These are phyloP conservation scores for Chrysotoxum bicinctum DNA, from an alignment of 2,888 invertebrate genomes.

Conservation along the genomic window DNA sequence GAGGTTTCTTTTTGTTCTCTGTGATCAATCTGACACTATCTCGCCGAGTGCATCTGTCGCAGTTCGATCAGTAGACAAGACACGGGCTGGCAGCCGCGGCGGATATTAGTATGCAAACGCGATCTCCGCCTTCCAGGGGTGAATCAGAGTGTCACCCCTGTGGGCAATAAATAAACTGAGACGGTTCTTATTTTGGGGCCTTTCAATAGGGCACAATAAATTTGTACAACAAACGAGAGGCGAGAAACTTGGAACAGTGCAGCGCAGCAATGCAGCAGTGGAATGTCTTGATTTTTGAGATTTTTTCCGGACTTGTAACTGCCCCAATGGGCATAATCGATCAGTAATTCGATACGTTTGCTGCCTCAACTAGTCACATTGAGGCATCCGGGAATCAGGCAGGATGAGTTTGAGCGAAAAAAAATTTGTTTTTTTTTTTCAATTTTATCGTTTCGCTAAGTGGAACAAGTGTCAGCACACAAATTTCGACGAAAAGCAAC, in stretches of 20 bases:
- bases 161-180: constrained; percentile 66
- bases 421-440: constrained; percentile 29
- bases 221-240: constrained; percentile 62
- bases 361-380: background rate
- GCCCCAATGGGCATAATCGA: constrained; percentile 54
- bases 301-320: constrained; percentile 11
- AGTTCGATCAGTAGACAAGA: constrained; percentile 54
- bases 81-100: background rate
- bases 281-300: constrained; percentile 68
- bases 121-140: constrained; percentile 54
- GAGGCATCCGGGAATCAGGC: background rate
- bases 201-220: constrained; percentile 68
- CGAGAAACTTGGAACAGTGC: constrained; percentile 21
- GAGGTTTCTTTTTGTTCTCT: background rate
- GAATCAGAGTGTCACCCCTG: constrained; percentile 57
- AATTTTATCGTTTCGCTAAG: constrained; percentile 55
- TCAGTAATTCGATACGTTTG: constrained; percentile 68
- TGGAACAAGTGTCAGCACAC: constrained; percentile 67
- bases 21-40: constrained; percentile 60
- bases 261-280: background rate
- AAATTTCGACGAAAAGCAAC: constrained; percentile 29
- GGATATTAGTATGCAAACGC: constrained; percentile 59
- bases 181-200: constrained; percentile 69
- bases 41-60: constrained; percentile 61
- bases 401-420: constrained; percentile 7